Evolutionary conservation across 1,140 invertebrate genomes (phyloP), one percentile per base, ranked within the genome.

Genomic region (Drosophila pruinosa): DNA sequence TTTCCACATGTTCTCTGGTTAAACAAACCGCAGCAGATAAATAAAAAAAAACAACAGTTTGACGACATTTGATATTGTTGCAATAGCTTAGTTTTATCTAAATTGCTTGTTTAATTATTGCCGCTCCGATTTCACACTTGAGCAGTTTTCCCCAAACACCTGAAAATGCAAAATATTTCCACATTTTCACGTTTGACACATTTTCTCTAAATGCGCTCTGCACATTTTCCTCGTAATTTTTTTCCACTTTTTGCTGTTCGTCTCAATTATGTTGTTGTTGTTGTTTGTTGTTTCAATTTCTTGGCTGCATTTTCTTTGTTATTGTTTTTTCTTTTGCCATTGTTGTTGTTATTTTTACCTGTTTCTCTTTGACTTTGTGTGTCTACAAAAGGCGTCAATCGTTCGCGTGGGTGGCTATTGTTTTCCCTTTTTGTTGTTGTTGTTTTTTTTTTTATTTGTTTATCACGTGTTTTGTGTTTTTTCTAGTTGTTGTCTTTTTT

Each of bases 371-470:
- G 12, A 56, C 50, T 64, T 26, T 58, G 53, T 67, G 31, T 62
- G 10, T 36, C 36, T 28, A 7, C 4, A 24, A 24, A 56, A 54
- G 56, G 52, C 70, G 63, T 63, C 75, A 80, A 71, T 72, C 59
- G 73, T 24, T 70, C 54, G 77, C 57, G 77, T 86, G 82, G 81
- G 81, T 80, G 69, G 65, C 69, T 69, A 67, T 67, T 75, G 76
- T 78, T 63, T 65, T 50, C 39, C 52, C 52, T 54, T 22, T 68
- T 48, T 58, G 24, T 53, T 28, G 8, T 22, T 67, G 58, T 63
- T 58, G 34, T 26, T 68, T 10, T 47, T 57, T 52, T 65, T 6
- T 31, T 43, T 43, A 41, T 67, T 80, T 76, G 45, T 76, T 67
- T 74, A 81, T 86, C 81, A 86, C 74, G 77, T 81, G 81, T 77